Percentiles rank a stretch among this genome's conserved stretches.
phyloP scores from a whole-genome alignment of 2,797 vertebrate species.

The Dendrocincla tyrannina region DNA sequence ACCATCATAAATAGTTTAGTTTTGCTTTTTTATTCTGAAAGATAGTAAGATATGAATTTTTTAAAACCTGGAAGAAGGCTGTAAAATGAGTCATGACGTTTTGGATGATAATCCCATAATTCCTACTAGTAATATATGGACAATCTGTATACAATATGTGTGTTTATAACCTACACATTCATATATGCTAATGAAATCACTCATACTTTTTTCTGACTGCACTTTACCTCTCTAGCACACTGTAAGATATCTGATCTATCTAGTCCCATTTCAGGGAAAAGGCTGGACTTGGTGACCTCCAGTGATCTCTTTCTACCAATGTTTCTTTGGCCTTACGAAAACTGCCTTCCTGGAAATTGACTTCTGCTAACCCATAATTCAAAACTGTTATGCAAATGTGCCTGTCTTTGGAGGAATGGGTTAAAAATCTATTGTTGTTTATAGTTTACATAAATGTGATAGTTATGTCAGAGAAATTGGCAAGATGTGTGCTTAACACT shows the following conservation, averaged over 20 bases:
- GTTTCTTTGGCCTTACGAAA: background rate
- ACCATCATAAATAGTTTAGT: background rate
- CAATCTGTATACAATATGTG: background rate
- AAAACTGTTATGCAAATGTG: background rate
- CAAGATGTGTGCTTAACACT: background rate
- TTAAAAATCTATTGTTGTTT: background rate
- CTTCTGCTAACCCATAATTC: background rate
- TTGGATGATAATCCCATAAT: background rate
- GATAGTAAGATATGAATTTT: background rate
- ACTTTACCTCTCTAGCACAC: background rate
- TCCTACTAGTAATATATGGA: background rate
- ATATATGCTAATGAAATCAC: background rate
- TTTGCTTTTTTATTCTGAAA: background rate
- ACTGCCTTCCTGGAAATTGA: background rate
- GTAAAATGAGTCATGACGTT: background rate
- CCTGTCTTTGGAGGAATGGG: background rate
- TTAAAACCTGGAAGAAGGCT: background rate
- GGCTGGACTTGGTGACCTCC: fast-evolving
- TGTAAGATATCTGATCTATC: background rate
- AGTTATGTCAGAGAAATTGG: background rate
- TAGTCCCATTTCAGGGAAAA: background rate
- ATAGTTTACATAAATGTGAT: background rate
- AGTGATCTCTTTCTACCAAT: background rate
- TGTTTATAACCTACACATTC: background rate
- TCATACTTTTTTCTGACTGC: background rate